Evolutionary conservation across 2,797 vertebrate genomes (phyloP), one percentile per base, ranked within the genome.

Genomic region (Capromys pilorides): DNA sequence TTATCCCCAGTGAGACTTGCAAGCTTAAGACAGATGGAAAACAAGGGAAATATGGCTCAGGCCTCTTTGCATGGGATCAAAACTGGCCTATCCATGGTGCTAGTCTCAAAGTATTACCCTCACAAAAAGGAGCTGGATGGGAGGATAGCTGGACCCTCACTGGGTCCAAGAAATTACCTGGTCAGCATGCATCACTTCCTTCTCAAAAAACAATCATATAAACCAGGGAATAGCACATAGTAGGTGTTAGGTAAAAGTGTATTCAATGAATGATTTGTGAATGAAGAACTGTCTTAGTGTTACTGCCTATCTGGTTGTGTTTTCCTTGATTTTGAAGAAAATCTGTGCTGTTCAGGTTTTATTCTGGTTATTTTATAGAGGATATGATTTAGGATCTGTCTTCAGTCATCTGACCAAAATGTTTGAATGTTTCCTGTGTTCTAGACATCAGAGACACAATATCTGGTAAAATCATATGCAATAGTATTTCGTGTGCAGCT

Each of bases 1-100:
- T 96, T 96, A 94, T 93, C 54, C 85, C 73, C 79, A 95, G 90
- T 73, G 51, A 45, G 94, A 57, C 39, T 59, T 73, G 11, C 39
- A 83, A 86, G 62, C 51, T 4, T 28, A 49, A 66, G 67, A 79
- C 45, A 83, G 59, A 73, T 83, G 79, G 82, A 78, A 86, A 96
- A 87, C 57, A 77, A 94, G 66, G 3, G 19, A 67, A 94, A 69
- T 51, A 7, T 19, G 84, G 14, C 69, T 96, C 75, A 73, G 69
- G 91, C 45, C 49, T 39, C 2, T 33, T 89, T 90, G n/a, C 22
- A 28, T 61, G 85, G 61, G 51, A 41, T 88, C 78, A 86, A 14
- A 82, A 61, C 33, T 28, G 13, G 36, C 64, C 61, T 71, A n/a
- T n/a, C 26, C 11, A 2, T 31, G 9, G 49, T 75, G 57, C 49